Evolutionary conservation across 2,888 invertebrate genomes (phyloP), one percentile per base, ranked within the genome.

Genomic region (Ceratothoa steindachneri): DNA sequence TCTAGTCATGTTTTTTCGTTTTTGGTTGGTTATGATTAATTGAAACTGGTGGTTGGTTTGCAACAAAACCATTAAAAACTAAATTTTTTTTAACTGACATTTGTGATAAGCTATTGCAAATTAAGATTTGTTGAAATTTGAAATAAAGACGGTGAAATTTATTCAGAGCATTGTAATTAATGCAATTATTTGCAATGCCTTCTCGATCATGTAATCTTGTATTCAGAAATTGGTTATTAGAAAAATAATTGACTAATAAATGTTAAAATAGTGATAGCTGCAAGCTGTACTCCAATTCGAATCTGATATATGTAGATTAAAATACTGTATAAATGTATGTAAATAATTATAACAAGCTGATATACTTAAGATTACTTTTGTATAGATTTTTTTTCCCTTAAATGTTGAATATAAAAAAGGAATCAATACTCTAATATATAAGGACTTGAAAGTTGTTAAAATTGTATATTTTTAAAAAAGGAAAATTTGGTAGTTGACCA

Each of bases 261-360:
- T 55, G 55, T 55, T 27, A 41, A 9, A 15, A 41, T 41, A 41
- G 41, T 41, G 15, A 41, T 41, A 41, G 41, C 41, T 41, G 15
- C 5, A 41, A 41, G 41, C 41, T 41, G 41, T 15, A 9, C 41
- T 41, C 15, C 7, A 41, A 41, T 41, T 41, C 41, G 41, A 41
- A 5, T 41, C 41, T 53, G 24, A 52, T 24, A 55, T 27, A 70
- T 55, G 41, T 55, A 55, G 24, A 70, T 29, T 70, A 70, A 29
- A 27, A 53, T 53, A 53, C 52, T 55, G 28, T 70, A 70, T 22
- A 70, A 9, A 70, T 64, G 60, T 60, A 70, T 70, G 60, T 60
- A 70, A 22, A 53, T 51, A 5, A 3, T 24, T 51, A 41, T 1
- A 68, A 41, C 27, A 24, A 52, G 12, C 51, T n/a, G 19, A 68